A percentile compares a stretch with the other conserved stretches of the same genome.
Conservation (phyloP, 2,113 vertebrate species). For the Phyllostomus hastatus region DNA sequence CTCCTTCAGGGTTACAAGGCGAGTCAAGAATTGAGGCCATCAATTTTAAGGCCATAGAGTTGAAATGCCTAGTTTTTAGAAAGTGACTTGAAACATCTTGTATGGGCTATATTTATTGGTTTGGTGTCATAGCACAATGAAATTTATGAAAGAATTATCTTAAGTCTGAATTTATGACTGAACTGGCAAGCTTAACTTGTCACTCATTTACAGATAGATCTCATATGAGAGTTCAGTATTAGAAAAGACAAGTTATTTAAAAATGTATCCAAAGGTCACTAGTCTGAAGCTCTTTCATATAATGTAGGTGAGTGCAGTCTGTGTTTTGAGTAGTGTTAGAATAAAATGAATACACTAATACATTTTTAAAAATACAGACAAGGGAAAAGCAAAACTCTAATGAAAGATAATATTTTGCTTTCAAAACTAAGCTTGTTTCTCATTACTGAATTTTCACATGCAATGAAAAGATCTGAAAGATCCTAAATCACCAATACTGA, state of each 20-base stretch:
- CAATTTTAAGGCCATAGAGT: conserved; percentile 61
- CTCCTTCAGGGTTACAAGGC: conserved; percentile 52
- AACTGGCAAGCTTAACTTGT: conserved; percentile 35
- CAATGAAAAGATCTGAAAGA: background rate
- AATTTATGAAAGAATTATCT: conserved; percentile 49
- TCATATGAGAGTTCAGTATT: background rate
- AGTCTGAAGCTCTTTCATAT: background rate
- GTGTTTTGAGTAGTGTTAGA: background rate
- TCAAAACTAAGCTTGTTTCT: background rate
- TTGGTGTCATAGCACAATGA: background rate
- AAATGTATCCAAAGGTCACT: background rate
- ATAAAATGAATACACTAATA: background rate
- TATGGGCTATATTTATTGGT: conserved; percentile 11
- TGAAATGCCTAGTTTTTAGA: conserved; percentile 52
- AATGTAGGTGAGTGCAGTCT: background rate
- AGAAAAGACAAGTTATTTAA: conserved; percentile 25
- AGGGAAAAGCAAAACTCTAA: background rate
- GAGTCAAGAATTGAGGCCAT: conserved; percentile 55
- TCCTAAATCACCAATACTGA: background rate
- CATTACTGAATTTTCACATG: background rate
- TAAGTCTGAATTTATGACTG: conserved; percentile 33
- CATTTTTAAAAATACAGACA: background rate
- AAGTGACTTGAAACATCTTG: conserved; percentile 27
- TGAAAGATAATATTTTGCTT: background rate
- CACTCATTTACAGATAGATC: background rate